phyloP scores from a whole-genome alignment of 2,797 vertebrate genomes.

The Macropodus opercularis region DNA sequence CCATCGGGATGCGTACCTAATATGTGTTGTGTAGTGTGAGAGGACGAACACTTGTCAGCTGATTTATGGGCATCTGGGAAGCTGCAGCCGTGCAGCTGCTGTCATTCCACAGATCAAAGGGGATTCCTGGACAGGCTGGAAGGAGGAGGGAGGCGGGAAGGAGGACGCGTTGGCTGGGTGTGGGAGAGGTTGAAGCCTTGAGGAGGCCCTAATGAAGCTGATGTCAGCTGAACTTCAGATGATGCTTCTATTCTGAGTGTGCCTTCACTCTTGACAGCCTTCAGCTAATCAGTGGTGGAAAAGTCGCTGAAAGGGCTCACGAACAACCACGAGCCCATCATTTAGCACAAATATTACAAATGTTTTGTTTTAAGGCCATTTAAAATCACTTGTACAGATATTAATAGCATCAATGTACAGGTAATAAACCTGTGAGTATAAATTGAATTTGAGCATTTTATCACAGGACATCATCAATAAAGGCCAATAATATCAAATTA shows the following conservation, averaged over 20 bases:
- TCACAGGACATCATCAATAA: too few relatives aligned
- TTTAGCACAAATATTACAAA: too few relatives aligned
- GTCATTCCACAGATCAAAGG: conserved; percentile 68
- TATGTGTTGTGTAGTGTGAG: conserved; percentile 5
- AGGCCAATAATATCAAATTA: too few relatives aligned
- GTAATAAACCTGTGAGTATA: neutral
- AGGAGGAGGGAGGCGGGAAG: conserved; percentile 10
- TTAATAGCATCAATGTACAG: too few relatives aligned
- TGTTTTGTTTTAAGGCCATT: too few relatives aligned
- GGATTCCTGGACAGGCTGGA: conserved; percentile 59
- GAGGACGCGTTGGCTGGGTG: conserved; percentile 13
- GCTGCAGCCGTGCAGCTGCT: conserved; percentile 64
- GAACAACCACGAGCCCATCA: too few relatives aligned
- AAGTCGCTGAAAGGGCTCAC: neutral
- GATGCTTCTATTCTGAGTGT: neutral
- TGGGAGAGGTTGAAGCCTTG: neutral
- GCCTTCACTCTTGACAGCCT: neutral
- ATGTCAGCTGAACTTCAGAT: conserved; percentile 24
- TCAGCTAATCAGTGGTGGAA: conserved; percentile 21
- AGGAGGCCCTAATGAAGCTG: conserved; percentile 31
- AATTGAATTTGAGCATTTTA: neutral
- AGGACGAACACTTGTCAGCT: conserved; percentile 41
- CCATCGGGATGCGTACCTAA: conserved; percentile 15
- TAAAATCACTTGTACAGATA: neutral
- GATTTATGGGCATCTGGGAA: conserved; percentile 58